Conservation (phyloP, 2,888 invertebrate species). For the Macrostomum cliftonense region DNA sequence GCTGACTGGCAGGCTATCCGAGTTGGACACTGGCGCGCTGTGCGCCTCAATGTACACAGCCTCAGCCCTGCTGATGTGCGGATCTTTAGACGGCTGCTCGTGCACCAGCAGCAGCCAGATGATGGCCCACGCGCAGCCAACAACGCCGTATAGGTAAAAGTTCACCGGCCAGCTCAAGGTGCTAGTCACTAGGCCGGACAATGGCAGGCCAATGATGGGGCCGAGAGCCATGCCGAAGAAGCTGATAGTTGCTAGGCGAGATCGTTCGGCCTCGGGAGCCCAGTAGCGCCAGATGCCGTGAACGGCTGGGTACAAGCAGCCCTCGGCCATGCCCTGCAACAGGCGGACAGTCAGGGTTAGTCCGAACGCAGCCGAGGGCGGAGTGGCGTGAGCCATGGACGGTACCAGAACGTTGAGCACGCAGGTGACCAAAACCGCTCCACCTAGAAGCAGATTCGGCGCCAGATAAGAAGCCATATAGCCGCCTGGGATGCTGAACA, state of each 20-base stretch:
- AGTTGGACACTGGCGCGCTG: neutral
- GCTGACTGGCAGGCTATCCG: constrained; percentile 10
- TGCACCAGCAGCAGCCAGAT: constrained; percentile 2
- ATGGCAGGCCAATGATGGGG: constrained; percentile 9
- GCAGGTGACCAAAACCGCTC: constrained; percentile 4
- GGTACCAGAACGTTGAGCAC: constrained; percentile 6
- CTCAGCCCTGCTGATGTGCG: constrained; percentile 2
- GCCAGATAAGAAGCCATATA: constrained; percentile 6
- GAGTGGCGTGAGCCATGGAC: neutral
- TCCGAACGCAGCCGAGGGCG: neutral
- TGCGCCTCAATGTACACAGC: constrained; percentile 4
- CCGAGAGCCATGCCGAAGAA: constrained; percentile 10
- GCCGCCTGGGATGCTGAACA: constrained; percentile 10
- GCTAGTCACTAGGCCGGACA: constrained; percentile 3
- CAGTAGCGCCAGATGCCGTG: constrained; percentile 7
- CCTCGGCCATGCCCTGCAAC: constrained; percentile 10
- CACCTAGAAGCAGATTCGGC: constrained; percentile 3
- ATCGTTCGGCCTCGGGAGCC: constrained; percentile 6
- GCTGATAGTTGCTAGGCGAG: constrained; percentile 7
- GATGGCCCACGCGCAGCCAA: constrained; percentile 5
- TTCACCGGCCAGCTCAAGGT: neutral
- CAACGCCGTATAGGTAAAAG: constrained; percentile 7
- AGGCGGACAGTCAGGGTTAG: constrained; percentile 1
- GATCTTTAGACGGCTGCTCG: constrained; percentile 4
- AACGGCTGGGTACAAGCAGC: constrained; percentile 7